Percentiles rank a stretch among this genome's conserved stretches.
Conservation (phyloP, 2,888 invertebrate genomes). For the Cephus nigrinus region DNA sequence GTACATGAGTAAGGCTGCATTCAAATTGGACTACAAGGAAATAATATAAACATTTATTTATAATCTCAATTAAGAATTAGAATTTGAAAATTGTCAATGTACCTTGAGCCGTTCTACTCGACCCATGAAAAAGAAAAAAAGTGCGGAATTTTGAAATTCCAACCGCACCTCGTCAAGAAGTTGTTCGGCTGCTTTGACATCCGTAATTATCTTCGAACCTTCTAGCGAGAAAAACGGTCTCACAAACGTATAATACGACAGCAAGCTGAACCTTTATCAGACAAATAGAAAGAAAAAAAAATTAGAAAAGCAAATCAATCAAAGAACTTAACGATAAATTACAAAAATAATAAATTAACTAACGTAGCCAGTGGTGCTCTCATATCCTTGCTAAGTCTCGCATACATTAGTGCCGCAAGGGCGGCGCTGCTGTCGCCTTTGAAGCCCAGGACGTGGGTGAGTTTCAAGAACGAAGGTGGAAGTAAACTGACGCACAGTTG, state of each 20-base stretch:
- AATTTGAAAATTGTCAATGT: slow-evolving; percentile 27
- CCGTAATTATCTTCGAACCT: slow-evolving; percentile 71
- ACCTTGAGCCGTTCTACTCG: slow-evolving; percentile 74
- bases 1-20: slow-evolving; percentile 71
- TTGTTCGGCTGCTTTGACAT: slow-evolving; percentile 69
- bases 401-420: slow-evolving; percentile 71
- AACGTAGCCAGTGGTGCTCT: slow-evolving; percentile 76
- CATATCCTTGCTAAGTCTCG: slow-evolving; percentile 74
- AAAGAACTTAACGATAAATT: slow-evolving; percentile 4
- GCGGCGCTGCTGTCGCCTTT: slow-evolving; percentile 73
- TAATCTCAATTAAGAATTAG: background rate
- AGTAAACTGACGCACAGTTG: slow-evolving; percentile 76
- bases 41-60: slow-evolving; percentile 5
- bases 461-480: slow-evolving; percentile 72
- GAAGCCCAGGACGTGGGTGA: slow-evolving; percentile 76
- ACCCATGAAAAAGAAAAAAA: slow-evolving; percentile 77
- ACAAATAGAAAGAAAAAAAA: slow-evolving; percentile 27
- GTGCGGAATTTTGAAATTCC: slow-evolving; percentile 72
- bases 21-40: slow-evolving; percentile 70
- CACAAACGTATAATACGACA: slow-evolving; percentile 79
- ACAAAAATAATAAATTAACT: slow-evolving; percentile 41
- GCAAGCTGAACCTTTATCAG: slow-evolving; percentile 10
- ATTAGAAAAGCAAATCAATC: slow-evolving; percentile 32
- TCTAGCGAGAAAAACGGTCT: slow-evolving; percentile 76
- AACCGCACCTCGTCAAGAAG: slow-evolving; percentile 69